A percentile compares a stretch with the other conserved stretches of the same genome.
Conservation (phyloP, 2,797 vertebrate species). For the Molossus alvarezi region DNA sequence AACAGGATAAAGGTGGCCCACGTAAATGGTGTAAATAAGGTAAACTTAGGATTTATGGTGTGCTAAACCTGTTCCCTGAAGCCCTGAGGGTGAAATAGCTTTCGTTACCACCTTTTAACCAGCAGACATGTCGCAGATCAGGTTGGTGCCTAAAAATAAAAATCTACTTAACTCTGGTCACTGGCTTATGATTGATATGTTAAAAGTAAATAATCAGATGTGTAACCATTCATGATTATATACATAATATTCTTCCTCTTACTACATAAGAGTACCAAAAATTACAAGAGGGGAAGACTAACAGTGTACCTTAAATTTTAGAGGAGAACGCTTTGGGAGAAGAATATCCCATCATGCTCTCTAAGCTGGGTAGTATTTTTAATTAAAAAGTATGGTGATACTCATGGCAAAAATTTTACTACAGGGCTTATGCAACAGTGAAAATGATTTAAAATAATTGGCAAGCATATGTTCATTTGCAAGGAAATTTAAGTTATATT, state of each 20-base stretch:
- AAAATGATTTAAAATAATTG: slow-evolving; percentile 57
- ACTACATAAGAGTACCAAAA: not conserved
- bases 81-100: slow-evolving; percentile 54
- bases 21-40: slow-evolving; percentile 59
- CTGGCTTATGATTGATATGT: slow-evolving; percentile 43
- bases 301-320: not conserved
- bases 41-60: slow-evolving; percentile 66
- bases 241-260: not conserved
- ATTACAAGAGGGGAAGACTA: not conserved
- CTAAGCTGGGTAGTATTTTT: not conserved
- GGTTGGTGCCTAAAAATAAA: slow-evolving; percentile 64
- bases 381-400: slow-evolving; percentile 22
- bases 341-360: not conserved
- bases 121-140: slow-evolving; percentile 39
- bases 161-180: slow-evolving; percentile 16
- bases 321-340: not conserved
- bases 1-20: slow-evolving; percentile 71
- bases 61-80: slow-evolving; percentile 68
- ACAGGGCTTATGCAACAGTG: not conserved
- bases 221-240: not conserved
- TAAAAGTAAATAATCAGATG: slow-evolving; percentile 42
- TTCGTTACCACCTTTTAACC: slow-evolving; percentile 68
- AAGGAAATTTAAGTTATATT: slow-evolving; percentile 33
- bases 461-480: not conserved
- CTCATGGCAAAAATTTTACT: not conserved